A percentile compares a stretch with the other conserved stretches of the same genome.
These are phyloP conservation scores for Eristalinus sepulchralis DNA, from an alignment of 2,888 invertebrate genomes.

Conservation along the genomic window DNA sequence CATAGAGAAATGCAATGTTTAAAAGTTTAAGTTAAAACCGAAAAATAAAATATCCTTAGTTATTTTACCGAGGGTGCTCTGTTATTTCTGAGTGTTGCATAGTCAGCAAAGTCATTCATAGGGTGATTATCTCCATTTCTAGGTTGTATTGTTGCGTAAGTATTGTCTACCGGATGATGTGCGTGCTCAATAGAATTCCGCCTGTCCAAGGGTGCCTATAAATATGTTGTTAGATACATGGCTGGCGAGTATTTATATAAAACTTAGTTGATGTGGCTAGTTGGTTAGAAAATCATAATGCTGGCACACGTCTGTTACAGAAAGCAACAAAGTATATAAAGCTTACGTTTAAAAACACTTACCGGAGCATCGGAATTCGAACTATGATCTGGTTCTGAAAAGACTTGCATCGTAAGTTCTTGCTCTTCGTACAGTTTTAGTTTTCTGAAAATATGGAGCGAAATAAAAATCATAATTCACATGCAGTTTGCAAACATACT, in stretches of 20 bases:
- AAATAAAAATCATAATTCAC: conserved; percentile 26
- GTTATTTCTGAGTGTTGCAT: conserved; percentile 80
- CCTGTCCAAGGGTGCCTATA: conserved; percentile 77
- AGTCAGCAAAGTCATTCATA: conserved; percentile 79
- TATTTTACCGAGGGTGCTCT: conserved; percentile 79
- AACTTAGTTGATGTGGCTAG: conserved; percentile 8
- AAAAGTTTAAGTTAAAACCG: conserved; percentile 9
- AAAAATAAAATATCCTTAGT: conserved; percentile 5
- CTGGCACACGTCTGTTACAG: background rate
- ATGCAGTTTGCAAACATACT: conserved; percentile 81
- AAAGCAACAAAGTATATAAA: background rate
- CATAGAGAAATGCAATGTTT: background rate
- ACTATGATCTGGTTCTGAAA: conserved; percentile 87
- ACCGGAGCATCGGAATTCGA: conserved; percentile 79
- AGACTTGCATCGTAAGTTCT: conserved; percentile 96
- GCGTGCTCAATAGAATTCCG: conserved; percentile 79
- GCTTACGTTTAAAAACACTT: conserved; percentile 50
- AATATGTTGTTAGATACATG: conserved; percentile 57
- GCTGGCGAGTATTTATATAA: conserved; percentile 5
- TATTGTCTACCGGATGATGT: conserved; percentile 80
- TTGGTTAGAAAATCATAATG: conserved; percentile 36
- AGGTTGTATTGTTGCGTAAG: conserved; percentile 81
- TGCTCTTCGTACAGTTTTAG: conserved; percentile 94
- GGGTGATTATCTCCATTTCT: conserved; percentile 78
- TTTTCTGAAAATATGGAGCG: conserved; percentile 83